A percentile compares a stretch with the other conserved stretches of the same genome.
Evolutionary conservation across 1,140 invertebrate genomes (phyloP).

Genomic region (Wasmannia auropunctata): DNA sequence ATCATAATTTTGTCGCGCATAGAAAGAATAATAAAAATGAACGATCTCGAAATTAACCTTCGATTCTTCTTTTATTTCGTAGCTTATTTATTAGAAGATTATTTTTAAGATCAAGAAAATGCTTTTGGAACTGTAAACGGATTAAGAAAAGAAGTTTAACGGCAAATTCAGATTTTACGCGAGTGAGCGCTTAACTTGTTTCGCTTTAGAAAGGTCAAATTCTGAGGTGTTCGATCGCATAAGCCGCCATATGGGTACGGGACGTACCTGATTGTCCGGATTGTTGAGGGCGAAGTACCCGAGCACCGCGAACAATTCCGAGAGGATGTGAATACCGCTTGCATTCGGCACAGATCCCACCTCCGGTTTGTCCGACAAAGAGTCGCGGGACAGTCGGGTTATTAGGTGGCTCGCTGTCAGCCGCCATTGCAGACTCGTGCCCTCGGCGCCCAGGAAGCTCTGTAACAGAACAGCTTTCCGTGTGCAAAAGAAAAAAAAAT

Average conservation of each 20-base stretch:
- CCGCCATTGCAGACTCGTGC: conserved; percentile 94
- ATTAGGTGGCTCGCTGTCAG: conserved; percentile 94
- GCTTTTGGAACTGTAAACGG: not conserved
- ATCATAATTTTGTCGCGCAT: not conserved
- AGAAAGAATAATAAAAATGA: not conserved
- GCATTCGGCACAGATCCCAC: conserved; percentile 72
- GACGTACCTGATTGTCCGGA: conserved; percentile 92
- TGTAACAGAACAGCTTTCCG: conserved; percentile 82
- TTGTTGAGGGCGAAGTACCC: conserved; percentile 94
- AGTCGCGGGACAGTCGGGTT: conserved; percentile 89
- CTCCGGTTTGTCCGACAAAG: conserved; percentile 83
- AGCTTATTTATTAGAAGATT: no score
- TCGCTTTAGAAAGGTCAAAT: not conserved
- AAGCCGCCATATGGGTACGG: not conserved
- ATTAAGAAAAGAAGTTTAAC: not conserved
- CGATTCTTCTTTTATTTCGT: not conserved
- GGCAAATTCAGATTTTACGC: not conserved
- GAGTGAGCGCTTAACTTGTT: not conserved
- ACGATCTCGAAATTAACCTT: not conserved
- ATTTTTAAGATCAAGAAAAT: not conserved
- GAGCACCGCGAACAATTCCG: conserved; percentile 91
- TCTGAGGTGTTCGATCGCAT: not conserved
- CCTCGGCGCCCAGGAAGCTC: conserved; percentile 94
- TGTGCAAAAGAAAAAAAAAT: not conserved
- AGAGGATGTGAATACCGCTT: conserved; percentile 86